phyloP scores from a whole-genome alignment of 30 jellyfish, hydroid and myxozoan genomes.

The Mastigias papua region DNA sequence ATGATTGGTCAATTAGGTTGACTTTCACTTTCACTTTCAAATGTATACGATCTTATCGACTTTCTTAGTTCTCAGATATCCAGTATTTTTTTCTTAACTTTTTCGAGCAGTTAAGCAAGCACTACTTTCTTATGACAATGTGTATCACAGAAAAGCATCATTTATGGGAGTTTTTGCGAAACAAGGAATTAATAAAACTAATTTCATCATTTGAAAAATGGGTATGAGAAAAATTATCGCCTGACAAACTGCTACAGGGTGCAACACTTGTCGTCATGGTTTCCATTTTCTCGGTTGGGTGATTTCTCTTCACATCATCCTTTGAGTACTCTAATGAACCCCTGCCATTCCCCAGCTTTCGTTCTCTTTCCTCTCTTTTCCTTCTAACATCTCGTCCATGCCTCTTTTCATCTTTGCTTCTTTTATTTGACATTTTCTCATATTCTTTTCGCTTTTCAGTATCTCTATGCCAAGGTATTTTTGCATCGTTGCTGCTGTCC shows the following conservation, averaged over 20 bases:
- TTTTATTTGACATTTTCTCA: background rate
- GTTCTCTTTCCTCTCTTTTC: background rate
- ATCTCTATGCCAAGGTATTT: background rate
- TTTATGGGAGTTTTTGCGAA: conserved; percentile 21
- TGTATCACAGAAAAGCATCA: background rate
- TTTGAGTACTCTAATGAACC: background rate
- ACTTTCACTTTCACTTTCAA: too few relatives aligned
- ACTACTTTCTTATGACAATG: too few relatives aligned
- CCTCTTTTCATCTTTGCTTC: background rate
- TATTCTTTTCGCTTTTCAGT: background rate
- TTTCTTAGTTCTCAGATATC: too few relatives aligned
- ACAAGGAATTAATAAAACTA: conserved; percentile 47
- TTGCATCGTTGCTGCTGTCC: background rate
- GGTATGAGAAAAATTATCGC: background rate
- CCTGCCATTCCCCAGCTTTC: background rate
- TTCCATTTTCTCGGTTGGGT: background rate
- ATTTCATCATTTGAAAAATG: conserved; percentile 68
- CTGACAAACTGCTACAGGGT: background rate
- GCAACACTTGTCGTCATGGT: background rate
- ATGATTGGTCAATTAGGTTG: too few relatives aligned
- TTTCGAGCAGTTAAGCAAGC: too few relatives aligned
- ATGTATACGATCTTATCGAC: too few relatives aligned
- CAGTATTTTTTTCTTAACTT: too few relatives aligned
- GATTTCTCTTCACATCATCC: background rate
- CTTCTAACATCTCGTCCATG: too few relatives aligned